phyloP scores from a whole-genome alignment of 2,888 invertebrate genomes.

The Listrodromus nycthemerus region DNA sequence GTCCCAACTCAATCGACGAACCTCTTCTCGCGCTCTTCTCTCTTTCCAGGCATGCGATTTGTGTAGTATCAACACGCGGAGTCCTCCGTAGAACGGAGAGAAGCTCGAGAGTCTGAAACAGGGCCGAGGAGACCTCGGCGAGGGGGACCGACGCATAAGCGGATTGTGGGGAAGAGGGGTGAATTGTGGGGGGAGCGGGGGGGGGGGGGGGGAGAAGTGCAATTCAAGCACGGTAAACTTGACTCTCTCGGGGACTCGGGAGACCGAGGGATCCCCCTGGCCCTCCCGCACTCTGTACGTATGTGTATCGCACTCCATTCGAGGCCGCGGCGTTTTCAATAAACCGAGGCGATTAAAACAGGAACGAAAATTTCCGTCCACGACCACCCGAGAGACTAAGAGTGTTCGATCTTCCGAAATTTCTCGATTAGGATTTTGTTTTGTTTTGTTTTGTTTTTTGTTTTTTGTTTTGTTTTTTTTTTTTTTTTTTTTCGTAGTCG shows the following conservation, averaged over 20 bases:
- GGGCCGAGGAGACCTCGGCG: conserved; percentile 3
- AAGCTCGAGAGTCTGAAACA: conserved; percentile 20
- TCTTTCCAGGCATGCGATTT: background rate
- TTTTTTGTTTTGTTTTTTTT: too few relatives aligned
- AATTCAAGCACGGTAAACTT: conserved; percentile 48
- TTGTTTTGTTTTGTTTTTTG: too few relatives aligned
- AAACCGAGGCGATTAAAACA: conserved; percentile 13
- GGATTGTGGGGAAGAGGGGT: background rate
- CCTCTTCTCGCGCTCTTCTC: conserved; percentile 6
- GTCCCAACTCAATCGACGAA: conserved; percentile 36
- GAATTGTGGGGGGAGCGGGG: background rate
- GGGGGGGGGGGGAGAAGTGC: conserved; percentile 1
- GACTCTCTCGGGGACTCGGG: conserved; percentile 46
- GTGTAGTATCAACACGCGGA: conserved; percentile 20
- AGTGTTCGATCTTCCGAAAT: background rate
- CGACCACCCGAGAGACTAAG: background rate
- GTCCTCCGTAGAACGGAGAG: conserved; percentile 4
- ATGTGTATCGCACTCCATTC: conserved; percentile 14
- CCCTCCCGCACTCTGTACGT: conserved; percentile 2
- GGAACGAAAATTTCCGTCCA: background rate
- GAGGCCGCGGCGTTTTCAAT: conserved; percentile 42
- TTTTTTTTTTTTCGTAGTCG: too few relatives aligned
- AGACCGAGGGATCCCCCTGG: conserved; percentile 36
- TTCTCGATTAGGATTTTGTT: background rate
- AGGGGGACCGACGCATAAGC: background rate